Conservation (phyloP, 2,888 invertebrate species). For the Callyntrura guangdongensis region DNA sequence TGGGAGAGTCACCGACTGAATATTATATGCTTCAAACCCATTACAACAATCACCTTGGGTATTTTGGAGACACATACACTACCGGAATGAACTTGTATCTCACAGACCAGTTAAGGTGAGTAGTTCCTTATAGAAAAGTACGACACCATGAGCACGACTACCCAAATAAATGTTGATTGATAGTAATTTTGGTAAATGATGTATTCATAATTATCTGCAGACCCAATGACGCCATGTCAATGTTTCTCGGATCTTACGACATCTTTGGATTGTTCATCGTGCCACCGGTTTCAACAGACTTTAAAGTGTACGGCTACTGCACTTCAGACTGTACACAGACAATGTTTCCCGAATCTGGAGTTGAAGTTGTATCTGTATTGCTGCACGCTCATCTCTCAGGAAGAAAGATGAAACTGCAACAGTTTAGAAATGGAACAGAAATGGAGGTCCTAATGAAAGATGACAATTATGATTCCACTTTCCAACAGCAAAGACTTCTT, state of each 20-base stretch:
- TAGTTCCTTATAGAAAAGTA: background rate
- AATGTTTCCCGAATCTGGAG: slow-evolving; percentile 33
- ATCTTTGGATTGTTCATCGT: background rate
- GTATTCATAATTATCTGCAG: background rate
- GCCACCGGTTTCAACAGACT: slow-evolving; percentile 32
- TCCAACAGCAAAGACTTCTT: slow-evolving; percentile 44
- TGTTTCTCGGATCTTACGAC: background rate
- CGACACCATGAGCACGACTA: too few relatives aligned
- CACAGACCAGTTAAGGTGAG: background rate
- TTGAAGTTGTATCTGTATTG: slow-evolving; percentile 46
- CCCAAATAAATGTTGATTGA: too few relatives aligned
- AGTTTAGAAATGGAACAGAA: slow-evolving; percentile 44
- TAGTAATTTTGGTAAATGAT: too few relatives aligned
- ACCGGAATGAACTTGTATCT: too few relatives aligned
- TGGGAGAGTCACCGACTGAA: slow-evolving; percentile 35
- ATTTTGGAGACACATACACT: too few relatives aligned
- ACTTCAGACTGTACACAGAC: slow-evolving; percentile 31
- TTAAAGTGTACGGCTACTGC: slow-evolving; percentile 46
- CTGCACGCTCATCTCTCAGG: slow-evolving; percentile 54
- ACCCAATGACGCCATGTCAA: background rate
- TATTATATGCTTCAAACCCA: slow-evolving; percentile 56
- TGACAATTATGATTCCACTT: slow-evolving; percentile 54
- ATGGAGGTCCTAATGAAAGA: slow-evolving; percentile 26
- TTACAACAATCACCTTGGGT: slow-evolving; percentile 43
- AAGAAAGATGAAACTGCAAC: slow-evolving; percentile 7